Evolutionary conservation across 1,140 invertebrate genomes (phyloP).

Genomic region (Babylonia areolata): DNA sequence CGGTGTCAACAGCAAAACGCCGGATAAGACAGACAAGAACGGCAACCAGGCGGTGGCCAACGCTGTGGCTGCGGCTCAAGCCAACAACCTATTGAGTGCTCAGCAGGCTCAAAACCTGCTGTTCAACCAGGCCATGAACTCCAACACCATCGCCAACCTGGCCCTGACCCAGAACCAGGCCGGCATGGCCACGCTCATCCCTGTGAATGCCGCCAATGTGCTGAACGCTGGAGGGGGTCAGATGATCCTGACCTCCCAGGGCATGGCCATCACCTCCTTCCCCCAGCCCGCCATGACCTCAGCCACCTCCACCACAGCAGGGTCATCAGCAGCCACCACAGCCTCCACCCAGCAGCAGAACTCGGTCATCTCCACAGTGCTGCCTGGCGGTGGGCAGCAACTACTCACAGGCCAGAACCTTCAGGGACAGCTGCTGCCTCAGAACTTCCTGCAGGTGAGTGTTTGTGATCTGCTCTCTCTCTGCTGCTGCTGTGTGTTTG

Average conservation of each 20-base stretch:
- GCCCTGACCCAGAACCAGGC: conserved; percentile 35
- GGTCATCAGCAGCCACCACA: conserved; percentile 72
- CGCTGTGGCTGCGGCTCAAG: conserved; percentile 36
- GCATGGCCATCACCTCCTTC: conserved; percentile 42
- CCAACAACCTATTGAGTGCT: conserved; percentile 14
- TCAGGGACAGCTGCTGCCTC: conserved; percentile 42
- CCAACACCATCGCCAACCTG: conserved; percentile 21
- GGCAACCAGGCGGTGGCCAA: conserved; percentile 30
- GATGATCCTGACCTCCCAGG: conserved; percentile 41
- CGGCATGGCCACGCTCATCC: conserved; percentile 30
- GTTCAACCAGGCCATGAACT: conserved; percentile 31
- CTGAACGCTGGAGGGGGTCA: conserved; percentile 46
- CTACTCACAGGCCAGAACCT: conserved; percentile 44
- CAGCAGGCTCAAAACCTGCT: conserved; percentile 32
- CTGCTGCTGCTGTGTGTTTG: too few relatives aligned
- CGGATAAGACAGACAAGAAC: conserved; percentile 29
- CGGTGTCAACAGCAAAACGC: not conserved
- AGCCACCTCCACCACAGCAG: conserved; percentile 77
- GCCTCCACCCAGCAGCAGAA: conserved; percentile 70
- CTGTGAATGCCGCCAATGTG: conserved; percentile 43
- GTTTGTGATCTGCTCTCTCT: too few relatives aligned
- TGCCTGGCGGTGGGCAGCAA: conserved; percentile 42
- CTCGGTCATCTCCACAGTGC: conserved; percentile 47
- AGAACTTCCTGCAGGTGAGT: conserved; percentile 63
- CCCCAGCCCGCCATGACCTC: conserved; percentile 77